Evolutionary conservation across 1,140 invertebrate genomes (phyloP).

Genomic region (Laodelphax striatellus): DNA sequence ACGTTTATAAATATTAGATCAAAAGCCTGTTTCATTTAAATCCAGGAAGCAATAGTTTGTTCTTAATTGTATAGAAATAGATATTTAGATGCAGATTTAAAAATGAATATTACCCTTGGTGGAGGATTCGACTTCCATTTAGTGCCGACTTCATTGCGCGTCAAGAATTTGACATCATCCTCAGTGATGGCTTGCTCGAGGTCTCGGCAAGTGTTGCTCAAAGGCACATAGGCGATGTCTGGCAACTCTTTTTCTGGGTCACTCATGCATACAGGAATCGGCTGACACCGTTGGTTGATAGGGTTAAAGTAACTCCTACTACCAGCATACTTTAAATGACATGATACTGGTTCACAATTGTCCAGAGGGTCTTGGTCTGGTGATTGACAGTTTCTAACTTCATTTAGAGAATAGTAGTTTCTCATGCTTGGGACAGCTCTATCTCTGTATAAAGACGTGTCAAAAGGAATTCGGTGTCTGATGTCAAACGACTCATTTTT

Average conservation of each 20-base stretch:
- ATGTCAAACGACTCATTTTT: slow-evolving; percentile 9
- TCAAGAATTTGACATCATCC: slow-evolving; percentile 19
- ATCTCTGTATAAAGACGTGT: neutral
- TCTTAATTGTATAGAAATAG: neutral
- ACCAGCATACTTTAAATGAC: slow-evolving; percentile 38
- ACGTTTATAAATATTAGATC: no score
- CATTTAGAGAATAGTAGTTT: slow-evolving; percentile 18
- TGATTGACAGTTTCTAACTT: slow-evolving; percentile 29
- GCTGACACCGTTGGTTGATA: slow-evolving; percentile 31
- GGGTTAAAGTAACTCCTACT: slow-evolving; percentile 32
- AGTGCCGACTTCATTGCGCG: slow-evolving; percentile 11
- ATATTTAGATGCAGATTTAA: slow-evolving; percentile 2
- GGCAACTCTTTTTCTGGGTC: slow-evolving; percentile 27
- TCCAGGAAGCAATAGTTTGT: no score
- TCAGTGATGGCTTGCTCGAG: slow-evolving; percentile 19
- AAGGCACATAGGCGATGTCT: slow-evolving; percentile 24
- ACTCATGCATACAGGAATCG: slow-evolving; percentile 31
- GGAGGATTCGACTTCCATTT: slow-evolving; percentile 6
- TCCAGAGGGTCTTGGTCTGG: slow-evolving; percentile 37
- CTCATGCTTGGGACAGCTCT: neutral
- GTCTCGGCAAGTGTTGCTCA: slow-evolving; percentile 23
- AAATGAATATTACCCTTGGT: neutral
- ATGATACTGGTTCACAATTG: slow-evolving; percentile 38
- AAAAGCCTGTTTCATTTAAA: no score
- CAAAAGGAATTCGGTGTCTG: slow-evolving; percentile 1